A percentile compares a stretch with the other conserved stretches of the same genome.
Evolutionary conservation across 2,113 vertebrate genomes (phyloP).

Genomic region (Poeciliopsis turrubarensis): DNA sequence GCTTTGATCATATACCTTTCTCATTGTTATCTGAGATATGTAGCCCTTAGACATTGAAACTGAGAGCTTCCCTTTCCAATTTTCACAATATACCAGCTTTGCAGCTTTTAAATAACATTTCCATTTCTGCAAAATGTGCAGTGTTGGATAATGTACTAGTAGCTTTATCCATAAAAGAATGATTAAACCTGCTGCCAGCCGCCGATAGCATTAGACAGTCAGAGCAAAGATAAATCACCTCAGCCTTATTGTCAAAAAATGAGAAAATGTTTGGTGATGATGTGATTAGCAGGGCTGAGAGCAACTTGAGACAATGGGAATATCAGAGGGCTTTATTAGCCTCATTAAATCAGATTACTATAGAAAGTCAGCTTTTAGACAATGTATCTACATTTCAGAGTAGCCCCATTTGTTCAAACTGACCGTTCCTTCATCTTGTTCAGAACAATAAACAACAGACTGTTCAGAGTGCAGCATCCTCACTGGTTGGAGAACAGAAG

Average conservation of each 20-base stretch:
- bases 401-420: constrained; percentile 29
- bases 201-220: constrained; percentile 67
- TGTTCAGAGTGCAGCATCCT: constrained; percentile 10
- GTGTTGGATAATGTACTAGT: constrained; percentile 66
- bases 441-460: constrained; percentile 21
- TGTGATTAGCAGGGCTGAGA: constrained; percentile 47
- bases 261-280: constrained; percentile 53
- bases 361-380: constrained; percentile 41
- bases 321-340: constrained; percentile 34
- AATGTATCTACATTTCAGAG: constrained; percentile 25
- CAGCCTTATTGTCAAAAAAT: constrained; percentile 53
- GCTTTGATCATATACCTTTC: constrained; percentile 54
- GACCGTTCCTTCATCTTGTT: constrained; percentile 53
- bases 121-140: constrained; percentile 65
- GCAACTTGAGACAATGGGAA: constrained; percentile 38
- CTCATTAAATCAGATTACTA: constrained; percentile 48
- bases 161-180: constrained; percentile 66
- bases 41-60: constrained; percentile 50
- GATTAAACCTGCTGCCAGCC: constrained; percentile 70
- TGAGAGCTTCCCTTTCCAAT: constrained; percentile 38
- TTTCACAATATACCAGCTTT: constrained; percentile 63
- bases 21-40: constrained; percentile 53
- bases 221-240: constrained; percentile 64
- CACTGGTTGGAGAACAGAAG: not conserved
- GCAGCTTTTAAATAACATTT: constrained; percentile 78